Evolutionary conservation across 2,113 vertebrate genomes (phyloP).

Genomic region (Nannobrachium achirus): DNA sequence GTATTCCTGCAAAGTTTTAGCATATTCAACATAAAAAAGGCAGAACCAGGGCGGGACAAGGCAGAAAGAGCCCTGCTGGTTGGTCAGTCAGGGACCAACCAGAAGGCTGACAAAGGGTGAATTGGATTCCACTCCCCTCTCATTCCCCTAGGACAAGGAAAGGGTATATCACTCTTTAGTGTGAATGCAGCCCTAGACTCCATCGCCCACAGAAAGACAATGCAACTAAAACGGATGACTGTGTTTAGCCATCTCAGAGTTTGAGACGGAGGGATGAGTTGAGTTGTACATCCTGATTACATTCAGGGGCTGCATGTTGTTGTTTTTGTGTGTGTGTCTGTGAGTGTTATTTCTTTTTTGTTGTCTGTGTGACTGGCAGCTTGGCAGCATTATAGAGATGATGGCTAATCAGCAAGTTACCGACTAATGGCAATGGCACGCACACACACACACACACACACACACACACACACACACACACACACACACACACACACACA

Average conservation of each 20-base stretch:
- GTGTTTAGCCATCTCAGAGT: slow-evolving; percentile 31
- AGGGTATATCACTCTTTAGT: too few species aligned
- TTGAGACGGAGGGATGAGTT: slow-evolving; percentile 20
- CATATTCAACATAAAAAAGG: too few species aligned
- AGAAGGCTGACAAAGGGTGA: too few species aligned
- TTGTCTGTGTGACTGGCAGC: slow-evolving; percentile 57
- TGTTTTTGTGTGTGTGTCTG: slow-evolving; percentile 21
- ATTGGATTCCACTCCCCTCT: too few species aligned
- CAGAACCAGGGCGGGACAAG: too few species aligned
- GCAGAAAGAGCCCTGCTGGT: too few species aligned
- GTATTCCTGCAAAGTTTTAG: too few species aligned
- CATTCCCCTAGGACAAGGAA: too few species aligned
- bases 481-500: slow-evolving; percentile 9
- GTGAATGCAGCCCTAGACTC: too few species aligned
- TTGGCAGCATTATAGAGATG: slow-evolving; percentile 50
- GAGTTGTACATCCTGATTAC: slow-evolving; percentile 43
- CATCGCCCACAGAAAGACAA: slow-evolving; percentile 16
- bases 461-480: slow-evolving; percentile 37
- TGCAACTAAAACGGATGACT: slow-evolving; percentile 32
- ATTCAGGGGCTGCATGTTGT: slow-evolving; percentile 10
- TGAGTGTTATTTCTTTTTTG: slow-evolving; percentile 38
- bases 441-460: not conserved
- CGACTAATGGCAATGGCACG: slow-evolving; percentile 49
- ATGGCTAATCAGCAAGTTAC: slow-evolving; percentile 60
- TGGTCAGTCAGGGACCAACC: too few species aligned